Evolutionary conservation across 2,888 invertebrate species (phyloP), one percentile per base, ranked within the genome.

Genomic region (Agelastica alni): DNA sequence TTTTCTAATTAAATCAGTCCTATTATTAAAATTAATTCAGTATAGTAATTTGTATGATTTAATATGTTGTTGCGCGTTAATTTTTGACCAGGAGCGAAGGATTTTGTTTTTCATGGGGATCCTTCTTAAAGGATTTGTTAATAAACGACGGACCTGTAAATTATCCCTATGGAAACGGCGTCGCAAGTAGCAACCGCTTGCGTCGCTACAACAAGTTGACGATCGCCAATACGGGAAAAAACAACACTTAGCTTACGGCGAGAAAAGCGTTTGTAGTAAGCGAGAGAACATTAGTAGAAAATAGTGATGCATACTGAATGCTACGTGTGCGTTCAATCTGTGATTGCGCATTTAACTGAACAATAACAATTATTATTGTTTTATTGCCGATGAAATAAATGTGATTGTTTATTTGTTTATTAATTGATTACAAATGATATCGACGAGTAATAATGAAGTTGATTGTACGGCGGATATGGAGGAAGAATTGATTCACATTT

Each of bases 151-250:
- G n/a, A n/a, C n/a, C n/a, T n/a, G n/a, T n/a, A n/a, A n/a, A n/a
- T n/a, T n/a, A 52, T 39, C 39, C 30, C 39, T 31, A 45, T 39
- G 45, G 43, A 44, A 51, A 51, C 51, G 39, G 28, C 51, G 37
- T 44, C 37, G n/a, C n/a, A n/a, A n/a, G n/a, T n/a, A 18, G 17
- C 12, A 20, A 6, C 37, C 26, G n/a, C 44, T 7, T 18, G 9
- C 32, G 51, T 32, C 18, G 18, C 32, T 34, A 28, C 32, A 42
- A 20, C 20, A 39, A 48, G 14, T 48, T 48, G 48, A 46, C 46
- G 34, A 22, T 31, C 46, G 14, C 45, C 39, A 39, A 20, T 18
- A 10, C 28, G 39, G 30, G 31, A 48, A 47, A 36, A 18, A 45
- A 18, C 10, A 48, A 28, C 31, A 42, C 22, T 32, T n/a, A n/a